These are phyloP conservation scores for Craseonycteris thonglongyai DNA, from an alignment of 2,113 vertebrate genomes.

Conservation along the genomic window DNA sequence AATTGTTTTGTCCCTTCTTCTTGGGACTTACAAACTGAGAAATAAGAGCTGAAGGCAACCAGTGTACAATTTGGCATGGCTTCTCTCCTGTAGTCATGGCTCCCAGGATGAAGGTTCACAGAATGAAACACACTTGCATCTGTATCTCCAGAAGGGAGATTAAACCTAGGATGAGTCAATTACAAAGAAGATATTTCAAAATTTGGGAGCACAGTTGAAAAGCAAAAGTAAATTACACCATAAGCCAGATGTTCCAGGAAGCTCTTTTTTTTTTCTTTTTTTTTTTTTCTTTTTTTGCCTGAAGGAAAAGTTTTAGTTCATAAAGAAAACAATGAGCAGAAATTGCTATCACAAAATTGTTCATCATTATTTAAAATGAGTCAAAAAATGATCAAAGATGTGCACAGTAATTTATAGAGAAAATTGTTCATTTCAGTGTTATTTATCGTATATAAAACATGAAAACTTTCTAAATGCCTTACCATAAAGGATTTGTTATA, in stretches of 20 bases:
- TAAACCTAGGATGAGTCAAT: neutral
- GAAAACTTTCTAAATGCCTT: constrained; percentile 1
- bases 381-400: constrained; percentile 62
- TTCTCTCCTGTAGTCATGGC: neutral
- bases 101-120: neutral
- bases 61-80: neutral
- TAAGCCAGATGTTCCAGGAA: constrained; percentile 64
- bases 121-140: neutral
- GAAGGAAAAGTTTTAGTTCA: constrained; percentile 52
- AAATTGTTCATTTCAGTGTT: constrained; percentile 39
- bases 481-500: constrained; percentile 29
- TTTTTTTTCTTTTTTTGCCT: neutral
- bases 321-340: constrained; percentile 59
- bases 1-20: neutral
- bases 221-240: constrained; percentile 46
- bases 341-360: constrained; percentile 28
- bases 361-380: constrained; percentile 63
- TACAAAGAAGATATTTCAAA: constrained; percentile 26
- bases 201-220: constrained; percentile 46
- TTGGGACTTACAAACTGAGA: neutral
- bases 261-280: neutral
- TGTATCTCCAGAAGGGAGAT: constrained; percentile 46
- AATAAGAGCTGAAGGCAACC: neutral
- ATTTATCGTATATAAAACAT: constrained; percentile 32
- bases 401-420: constrained; percentile 39